Percentiles rank a stretch among this genome's conserved stretches.
Conservation (phyloP, 2,888 invertebrate genomes). For the Lepidochrysops patricia region DNA sequence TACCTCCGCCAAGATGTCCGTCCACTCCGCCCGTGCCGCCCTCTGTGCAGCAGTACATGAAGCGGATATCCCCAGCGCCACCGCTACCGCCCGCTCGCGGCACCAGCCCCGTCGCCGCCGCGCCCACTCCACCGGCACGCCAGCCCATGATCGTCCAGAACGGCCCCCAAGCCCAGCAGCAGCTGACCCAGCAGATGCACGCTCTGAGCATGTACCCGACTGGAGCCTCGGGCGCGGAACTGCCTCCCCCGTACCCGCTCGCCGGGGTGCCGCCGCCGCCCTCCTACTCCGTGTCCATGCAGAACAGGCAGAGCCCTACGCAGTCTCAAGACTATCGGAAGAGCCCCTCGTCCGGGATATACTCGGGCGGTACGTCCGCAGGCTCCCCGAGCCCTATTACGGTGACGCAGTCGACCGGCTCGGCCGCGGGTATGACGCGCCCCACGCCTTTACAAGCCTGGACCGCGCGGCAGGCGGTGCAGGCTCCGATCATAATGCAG, state of each 20-base stretch:
- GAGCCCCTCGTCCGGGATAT: slow-evolving; percentile 90
- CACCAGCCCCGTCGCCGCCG: slow-evolving; percentile 83
- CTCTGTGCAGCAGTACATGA: slow-evolving; percentile 71
- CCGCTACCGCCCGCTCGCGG: slow-evolving; percentile 78
- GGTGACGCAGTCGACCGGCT: slow-evolving; percentile 77
- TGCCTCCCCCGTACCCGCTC: slow-evolving; percentile 80
- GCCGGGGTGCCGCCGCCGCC: slow-evolving; percentile 83
- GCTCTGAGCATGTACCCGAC: slow-evolving; percentile 85
- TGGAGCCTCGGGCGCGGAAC: slow-evolving; percentile 75
- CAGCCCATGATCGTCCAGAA: slow-evolving; percentile 89
- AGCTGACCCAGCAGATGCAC: slow-evolving; percentile 91
- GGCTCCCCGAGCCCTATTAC: slow-evolving; percentile 89
- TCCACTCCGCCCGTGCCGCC: slow-evolving; percentile 81
- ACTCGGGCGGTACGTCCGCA: slow-evolving; percentile 87
- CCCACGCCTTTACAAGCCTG: slow-evolving; percentile 89
- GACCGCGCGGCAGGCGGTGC: slow-evolving; percentile 90
- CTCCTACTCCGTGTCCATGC: slow-evolving; percentile 89
- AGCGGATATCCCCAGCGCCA: slow-evolving; percentile 78
- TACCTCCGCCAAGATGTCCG: slow-evolving; percentile 83
- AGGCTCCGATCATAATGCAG: slow-evolving; percentile 96
- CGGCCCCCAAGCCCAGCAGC: slow-evolving; percentile 87
- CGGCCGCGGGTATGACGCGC: slow-evolving; percentile 79
- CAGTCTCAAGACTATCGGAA: slow-evolving; percentile 87
- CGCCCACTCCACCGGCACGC: slow-evolving; percentile 70
- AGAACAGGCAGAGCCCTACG: slow-evolving; percentile 90